Evolutionary conservation across 1,140 invertebrate genomes (phyloP).

Genomic region (honey bee (Apis mellifera)): DNA sequence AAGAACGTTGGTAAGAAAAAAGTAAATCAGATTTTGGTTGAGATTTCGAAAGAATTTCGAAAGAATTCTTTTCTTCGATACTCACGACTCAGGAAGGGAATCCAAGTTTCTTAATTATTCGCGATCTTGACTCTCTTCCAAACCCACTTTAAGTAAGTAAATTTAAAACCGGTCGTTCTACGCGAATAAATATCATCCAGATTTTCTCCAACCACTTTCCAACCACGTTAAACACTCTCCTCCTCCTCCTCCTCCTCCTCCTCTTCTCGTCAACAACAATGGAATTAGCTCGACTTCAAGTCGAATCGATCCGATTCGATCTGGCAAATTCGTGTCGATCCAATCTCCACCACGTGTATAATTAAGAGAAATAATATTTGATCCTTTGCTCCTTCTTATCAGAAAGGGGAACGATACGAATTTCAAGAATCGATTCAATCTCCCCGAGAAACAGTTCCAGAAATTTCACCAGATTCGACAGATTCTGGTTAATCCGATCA

Average conservation of each 20-base stretch:
- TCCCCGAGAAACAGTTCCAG: too few species aligned
- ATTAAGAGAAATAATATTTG: not conserved
- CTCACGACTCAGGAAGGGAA: not conserved
- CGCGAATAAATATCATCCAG: not conserved
- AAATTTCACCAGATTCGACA: not conserved
- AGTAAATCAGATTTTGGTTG: not conserved
- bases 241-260: not conserved
- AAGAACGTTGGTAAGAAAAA: too few species aligned
- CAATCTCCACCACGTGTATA: not conserved
- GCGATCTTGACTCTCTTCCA: too few species aligned
- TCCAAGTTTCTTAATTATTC: slow-evolving; percentile 17
- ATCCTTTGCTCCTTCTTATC: not conserved
- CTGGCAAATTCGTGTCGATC: not conserved
- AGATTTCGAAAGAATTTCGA: not conserved
- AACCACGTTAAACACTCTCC: not conserved
- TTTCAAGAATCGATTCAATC: slow-evolving; percentile 12
- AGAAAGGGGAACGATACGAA: not conserved
- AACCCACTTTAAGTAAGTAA: not conserved
- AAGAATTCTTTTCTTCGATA: not conserved
- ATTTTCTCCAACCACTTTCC: too few species aligned
- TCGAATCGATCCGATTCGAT: slow-evolving; percentile 26
- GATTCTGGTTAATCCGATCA: not conserved
- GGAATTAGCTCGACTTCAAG: not conserved
- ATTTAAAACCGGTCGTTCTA: too few species aligned
- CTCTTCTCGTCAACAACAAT: too few species aligned